Evolutionary conservation across 2,797 vertebrate species (phyloP).

Genomic region (Bryconaethiops microstoma): DNA sequence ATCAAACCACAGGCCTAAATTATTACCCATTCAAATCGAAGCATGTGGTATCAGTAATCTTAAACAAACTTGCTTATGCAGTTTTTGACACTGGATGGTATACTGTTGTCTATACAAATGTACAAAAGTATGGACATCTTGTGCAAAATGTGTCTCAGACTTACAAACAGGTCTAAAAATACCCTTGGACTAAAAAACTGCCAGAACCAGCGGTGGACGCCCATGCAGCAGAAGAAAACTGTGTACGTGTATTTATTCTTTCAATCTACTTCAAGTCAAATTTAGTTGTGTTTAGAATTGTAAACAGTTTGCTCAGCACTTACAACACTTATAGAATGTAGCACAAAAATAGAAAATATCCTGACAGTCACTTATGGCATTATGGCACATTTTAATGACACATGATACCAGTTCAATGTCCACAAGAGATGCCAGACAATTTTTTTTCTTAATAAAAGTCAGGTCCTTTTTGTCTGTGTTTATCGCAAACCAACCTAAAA

Average conservation of each 20-base stretch:
- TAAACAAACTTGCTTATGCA: too few relatives aligned
- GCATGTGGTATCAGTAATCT: too few relatives aligned
- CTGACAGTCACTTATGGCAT: not conserved
- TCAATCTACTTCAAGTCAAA: not conserved
- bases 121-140: not conserved
- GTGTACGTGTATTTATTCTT: not conserved
- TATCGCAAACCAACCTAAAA: not conserved
- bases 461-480: not conserved
- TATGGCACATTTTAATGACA: conserved; percentile 5
- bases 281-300: not conserved
- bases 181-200: too few relatives aligned
- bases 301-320: not conserved
- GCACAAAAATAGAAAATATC: not conserved
- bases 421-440: not conserved
- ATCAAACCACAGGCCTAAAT: not conserved
- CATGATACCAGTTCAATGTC: not conserved
- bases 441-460: not conserved
- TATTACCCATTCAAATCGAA: too few relatives aligned
- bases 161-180: too few relatives aligned
- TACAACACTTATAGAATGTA: not conserved
- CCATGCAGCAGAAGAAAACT: not conserved
- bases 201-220: too few relatives aligned
- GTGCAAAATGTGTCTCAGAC: not conserved
- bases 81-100: too few relatives aligned
- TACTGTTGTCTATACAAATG: too few relatives aligned